Evolutionary conservation across 1,140 invertebrate genomes (phyloP), one percentile per base, ranked within the genome.

Genomic region (Rhagoletis pomonella): DNA sequence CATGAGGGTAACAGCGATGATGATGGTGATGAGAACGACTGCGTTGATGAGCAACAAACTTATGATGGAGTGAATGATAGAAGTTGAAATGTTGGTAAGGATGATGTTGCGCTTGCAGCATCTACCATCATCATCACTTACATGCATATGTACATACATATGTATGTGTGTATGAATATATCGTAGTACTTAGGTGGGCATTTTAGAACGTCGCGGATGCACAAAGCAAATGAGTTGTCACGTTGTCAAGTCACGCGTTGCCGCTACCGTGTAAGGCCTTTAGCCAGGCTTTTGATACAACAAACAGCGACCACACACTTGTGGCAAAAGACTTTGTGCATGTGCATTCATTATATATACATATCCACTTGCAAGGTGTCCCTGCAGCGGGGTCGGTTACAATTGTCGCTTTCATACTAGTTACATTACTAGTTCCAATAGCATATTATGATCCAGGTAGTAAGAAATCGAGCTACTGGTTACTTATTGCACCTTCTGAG

Each of bases 211-310:
- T 73, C 67, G 67, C 67, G 67, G 67, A 73, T 47, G 14, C 42
- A 44, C 67, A 73, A 73, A 73, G 67, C 67, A 73, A 73, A 73
- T 73, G 67, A 73, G 67, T 73, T 73, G 67, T 73, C 39, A 73
- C 67, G 67, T 73, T 73, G 67, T 73, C 67, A 39, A 42, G 67
- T 14, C 67, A 73, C 42, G 67, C 67, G 67, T n/a, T 73, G 67
- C 10, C 67, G 17, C 60, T 17, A 14, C 17, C 67, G 42, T 17
- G 42, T 47, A 73, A 47, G 39, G n/a, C 67, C 39, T 42, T 73
- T 39, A 17, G 67, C 67, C 67, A 73, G 14, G 67, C 67, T 73
- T 73, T n/a, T 73, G 39, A 9, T 12, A 42, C 67, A 73, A 73
- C 67, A 47, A 44, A 39, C 39, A 47, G 39, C 67, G 44, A 47